A percentile compares a stretch with the other conserved stretches of the same genome.
phyloP scores from a whole-genome alignment of 92 coral and sea anemone genomes.

The Epizoanthus stellaris region DNA sequence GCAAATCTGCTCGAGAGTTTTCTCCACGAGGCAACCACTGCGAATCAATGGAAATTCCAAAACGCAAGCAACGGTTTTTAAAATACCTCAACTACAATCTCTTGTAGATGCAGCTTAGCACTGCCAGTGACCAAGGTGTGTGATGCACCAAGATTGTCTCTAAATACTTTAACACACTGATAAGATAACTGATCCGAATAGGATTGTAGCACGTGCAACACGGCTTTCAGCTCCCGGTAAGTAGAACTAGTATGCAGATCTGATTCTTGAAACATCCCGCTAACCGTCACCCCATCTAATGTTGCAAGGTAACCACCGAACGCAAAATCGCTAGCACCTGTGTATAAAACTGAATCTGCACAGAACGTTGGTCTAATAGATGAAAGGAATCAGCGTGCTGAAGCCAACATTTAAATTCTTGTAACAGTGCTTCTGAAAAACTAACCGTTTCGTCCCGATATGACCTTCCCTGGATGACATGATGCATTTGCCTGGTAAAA shows the following conservation, averaged over 20 bases:
- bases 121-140: conserved; percentile 38
- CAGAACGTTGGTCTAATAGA: conserved; percentile 1
- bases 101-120: conserved; percentile 40
- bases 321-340: conserved; percentile 4
- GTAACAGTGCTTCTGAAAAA: too few species aligned
- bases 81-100: conserved; percentile 35
- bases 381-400: neutral
- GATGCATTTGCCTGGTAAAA: neutral
- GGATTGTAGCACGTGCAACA: conserved; percentile 20
- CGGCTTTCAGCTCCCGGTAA: conserved; percentile 12
- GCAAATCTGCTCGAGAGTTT: conserved; percentile 41
- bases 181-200: conserved; percentile 14
- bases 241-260: conserved; percentile 5
- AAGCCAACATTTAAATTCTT: too few species aligned
- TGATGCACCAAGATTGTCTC: conserved; percentile 41
- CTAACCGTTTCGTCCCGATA: neutral
- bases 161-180: conserved; percentile 25
- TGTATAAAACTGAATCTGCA: conserved; percentile 13
- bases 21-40: conserved; percentile 44
- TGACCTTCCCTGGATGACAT: neutral
- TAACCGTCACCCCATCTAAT: neutral
- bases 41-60: too few species aligned
- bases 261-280: neutral
- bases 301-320: conserved; percentile 6
- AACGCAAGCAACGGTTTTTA: conserved; percentile 26